phyloP scores from a whole-genome alignment of 2,113 vertebrate genomes.

The Strigops habroptila region DNA sequence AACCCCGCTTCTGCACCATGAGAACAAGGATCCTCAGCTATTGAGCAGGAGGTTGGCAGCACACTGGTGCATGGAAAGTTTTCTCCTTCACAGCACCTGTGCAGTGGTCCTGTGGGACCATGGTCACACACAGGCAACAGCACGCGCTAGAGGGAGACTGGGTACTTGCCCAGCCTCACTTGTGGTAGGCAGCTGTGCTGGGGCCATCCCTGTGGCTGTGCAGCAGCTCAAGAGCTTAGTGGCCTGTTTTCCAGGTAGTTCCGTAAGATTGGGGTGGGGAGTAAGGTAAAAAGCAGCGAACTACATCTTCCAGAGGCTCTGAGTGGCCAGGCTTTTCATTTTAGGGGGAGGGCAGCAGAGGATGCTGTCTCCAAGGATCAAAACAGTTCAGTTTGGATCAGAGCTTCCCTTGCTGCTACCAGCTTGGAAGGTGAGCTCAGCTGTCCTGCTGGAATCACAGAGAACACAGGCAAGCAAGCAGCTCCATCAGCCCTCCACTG shows the following conservation, averaged over 20 bases:
- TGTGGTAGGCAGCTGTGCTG: neutral
- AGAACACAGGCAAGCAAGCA: neutral
- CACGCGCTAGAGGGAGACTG: neutral
- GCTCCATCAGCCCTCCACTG: fast-evolving
- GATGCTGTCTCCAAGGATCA: neutral
- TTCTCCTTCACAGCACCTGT: neutral
- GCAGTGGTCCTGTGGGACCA: neutral
- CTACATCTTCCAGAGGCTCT: neutral
- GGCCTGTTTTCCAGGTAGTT: neutral
- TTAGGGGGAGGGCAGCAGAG: neutral
- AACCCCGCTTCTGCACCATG: neutral
- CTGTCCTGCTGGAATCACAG: neutral
- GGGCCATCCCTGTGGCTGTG: neutral
- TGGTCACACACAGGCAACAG: neutral
- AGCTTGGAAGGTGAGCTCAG: neutral
- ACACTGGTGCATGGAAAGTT: neutral
- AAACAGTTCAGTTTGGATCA: neutral
- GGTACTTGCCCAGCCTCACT: neutral
- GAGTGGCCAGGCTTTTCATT: neutral
- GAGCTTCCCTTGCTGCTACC: neutral
- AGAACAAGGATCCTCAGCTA: neutral
- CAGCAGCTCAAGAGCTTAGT: neutral
- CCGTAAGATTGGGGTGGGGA: neutral
- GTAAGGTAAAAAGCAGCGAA: neutral
- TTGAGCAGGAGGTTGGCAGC: neutral